Base-by-base conservation (phyloP, 2,113 vertebrate genomes). In the Patagioenas fasciata region DNA sequence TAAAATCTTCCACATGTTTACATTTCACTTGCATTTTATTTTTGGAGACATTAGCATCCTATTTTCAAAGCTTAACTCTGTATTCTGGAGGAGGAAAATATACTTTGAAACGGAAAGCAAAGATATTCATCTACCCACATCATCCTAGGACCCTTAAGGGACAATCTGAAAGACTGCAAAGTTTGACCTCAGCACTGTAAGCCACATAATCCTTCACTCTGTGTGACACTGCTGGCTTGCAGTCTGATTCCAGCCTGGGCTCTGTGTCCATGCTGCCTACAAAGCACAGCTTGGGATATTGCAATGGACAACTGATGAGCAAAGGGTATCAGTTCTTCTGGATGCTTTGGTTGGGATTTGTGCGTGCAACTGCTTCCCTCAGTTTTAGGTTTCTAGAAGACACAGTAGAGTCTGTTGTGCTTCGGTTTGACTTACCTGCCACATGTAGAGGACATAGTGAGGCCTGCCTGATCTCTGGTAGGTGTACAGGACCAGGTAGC, bases 361-460 rank as follows among this genome's bases (percentile, higher is more conserved):
- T 64, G 53, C 6, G 13, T 54, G 18, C 10, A 53, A 17, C 16
- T 57, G 2, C 28, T 64, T 54, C 40, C 15, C 53, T 18, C 58
- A 24, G 9, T 19, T 88, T 53, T 17, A 56, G 34, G 18, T 7
- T 92, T 24, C 15, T 0, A 54, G 47, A 31, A 82, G 54, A 38
- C 44, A 47, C 29, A 58, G 25, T 21, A 15, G 23, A 48, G 44
- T 10, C 7, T 15, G 44, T 65, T 69, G 57, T 72, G 40, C 42
- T 81, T 42, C 5, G 12, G 7, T 67, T n/a, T 78, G 38, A 96
- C 98, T 77, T 89, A 99, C 99, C 98, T 98, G 98, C 99, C 99
- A 99, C 98, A 99, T 99, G 83, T 99, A 99, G 78, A 99, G 98
- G 50, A 99, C 66, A 24, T 99, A 98, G 72, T 99, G 98, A 36